Evolutionary conservation across 1,140 invertebrate species (phyloP).

Genomic region (Panonychus citri): DNA sequence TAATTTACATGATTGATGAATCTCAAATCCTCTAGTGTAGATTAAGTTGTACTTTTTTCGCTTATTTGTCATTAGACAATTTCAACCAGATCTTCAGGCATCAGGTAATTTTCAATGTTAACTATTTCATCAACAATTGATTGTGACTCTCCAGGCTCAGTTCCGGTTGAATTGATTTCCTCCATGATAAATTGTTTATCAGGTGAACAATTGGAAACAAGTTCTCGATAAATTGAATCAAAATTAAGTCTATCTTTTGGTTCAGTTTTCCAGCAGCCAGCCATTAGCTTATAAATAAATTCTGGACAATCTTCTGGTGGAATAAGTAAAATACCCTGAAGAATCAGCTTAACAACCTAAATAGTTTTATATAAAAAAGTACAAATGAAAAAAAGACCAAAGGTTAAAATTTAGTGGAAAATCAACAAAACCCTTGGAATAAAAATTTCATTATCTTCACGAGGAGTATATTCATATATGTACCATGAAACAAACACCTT

Average conservation of each 20-base stretch:
- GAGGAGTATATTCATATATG: too few relatives aligned
- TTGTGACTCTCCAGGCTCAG: not conserved
- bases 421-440: too few relatives aligned
- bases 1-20: too few relatives aligned
- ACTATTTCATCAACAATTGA: not conserved
- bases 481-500: too few relatives aligned
- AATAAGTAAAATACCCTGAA: conserved; percentile 56
- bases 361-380: not conserved
- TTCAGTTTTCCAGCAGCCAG: conserved; percentile 59
- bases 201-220: not conserved
- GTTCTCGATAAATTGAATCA: conserved; percentile 13
- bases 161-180: not conserved
- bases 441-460: too few relatives aligned
- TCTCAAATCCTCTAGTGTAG: too few relatives aligned
- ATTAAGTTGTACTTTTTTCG: too few relatives aligned
- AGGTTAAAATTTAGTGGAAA: too few relatives aligned
- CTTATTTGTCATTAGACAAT: not conserved
- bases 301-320: conserved; percentile 55
- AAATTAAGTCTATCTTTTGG: conserved; percentile 50
- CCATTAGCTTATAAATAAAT: conserved; percentile 53
- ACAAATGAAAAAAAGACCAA: too few relatives aligned
- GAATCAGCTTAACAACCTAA: conserved; percentile 53
- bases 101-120: not conserved
- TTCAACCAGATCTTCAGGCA: not conserved
- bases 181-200: not conserved